Base-by-base conservation (phyloP, 1,140 invertebrate species). In the Zaprionus gabonicus region DNA sequence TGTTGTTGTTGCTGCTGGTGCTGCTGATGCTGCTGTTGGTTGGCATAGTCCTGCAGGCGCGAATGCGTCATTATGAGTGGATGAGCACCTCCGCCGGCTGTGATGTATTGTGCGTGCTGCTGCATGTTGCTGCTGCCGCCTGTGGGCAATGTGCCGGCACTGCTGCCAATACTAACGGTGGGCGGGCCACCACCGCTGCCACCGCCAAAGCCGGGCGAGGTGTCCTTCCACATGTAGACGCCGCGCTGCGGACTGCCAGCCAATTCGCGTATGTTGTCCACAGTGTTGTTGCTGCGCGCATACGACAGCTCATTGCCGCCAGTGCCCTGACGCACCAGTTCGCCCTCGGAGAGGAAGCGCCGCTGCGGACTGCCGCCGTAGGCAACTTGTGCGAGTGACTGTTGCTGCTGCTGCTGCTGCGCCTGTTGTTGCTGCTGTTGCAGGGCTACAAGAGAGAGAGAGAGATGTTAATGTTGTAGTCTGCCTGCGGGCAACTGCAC, bases 141-240 rank as follows among this genome's bases (percentile, higher is more conserved):
- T 20, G 23, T 81, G 46, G 83, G 72, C 78, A 92, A 78, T 51
- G 91, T 86, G 76, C 91, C 88, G 55, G 91, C 83, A 91, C 81
- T 92, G 49, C 91, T 91, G 72, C 91, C 85, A 60, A 92, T 90
- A 25, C 86, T 80, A 15, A 78, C 73, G 3, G 58, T 63, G 44
- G 77, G 49, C 56, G 74, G 67, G 46, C 71, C 73, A 64, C 49
- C 63, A 67, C 53, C 63, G 36, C 58, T 78, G 58, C 68, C 76
- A 44, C 46, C 71, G 68, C 77, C 59, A 44, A 92, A 93, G 28
- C 92, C 92, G 12, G 92, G 92, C 38, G 96, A 96, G 23, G 95
- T 96, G 91, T 97, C 96, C 86, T 97, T 97, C 96, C 96, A 97
- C 93, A 95, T 95, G 92, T 97, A 97, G 46, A 96, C 95, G 65